phyloP scores from a whole-genome alignment of 2,797 vertebrate genomes.

The Discoglossus pictus region DNA sequence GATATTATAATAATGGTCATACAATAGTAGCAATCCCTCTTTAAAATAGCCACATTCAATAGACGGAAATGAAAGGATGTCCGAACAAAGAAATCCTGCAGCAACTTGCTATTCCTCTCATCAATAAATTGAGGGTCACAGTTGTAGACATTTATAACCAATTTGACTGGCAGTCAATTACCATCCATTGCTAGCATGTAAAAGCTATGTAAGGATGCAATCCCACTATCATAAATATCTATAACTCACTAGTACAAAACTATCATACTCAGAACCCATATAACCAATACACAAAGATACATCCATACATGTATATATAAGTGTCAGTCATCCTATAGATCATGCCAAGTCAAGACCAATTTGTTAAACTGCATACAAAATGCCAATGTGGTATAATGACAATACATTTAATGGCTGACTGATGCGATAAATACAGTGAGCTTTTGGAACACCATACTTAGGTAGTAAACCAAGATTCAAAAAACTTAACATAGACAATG shows the following conservation, averaged over 20 bases:
- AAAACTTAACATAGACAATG: no score
- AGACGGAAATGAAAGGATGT: slow-evolving; percentile 27
- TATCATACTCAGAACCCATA: no score
- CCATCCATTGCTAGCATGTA: slow-evolving; percentile 1
- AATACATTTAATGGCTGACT: no score
- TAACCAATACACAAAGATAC: no score
- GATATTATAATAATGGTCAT: slow-evolving; percentile 35
- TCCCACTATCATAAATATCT: not conserved
- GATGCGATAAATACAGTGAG: no score
- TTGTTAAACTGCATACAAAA: no score
- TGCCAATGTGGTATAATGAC: no score
- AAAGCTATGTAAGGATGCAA: not conserved
- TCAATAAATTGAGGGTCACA: slow-evolving; percentile 39
- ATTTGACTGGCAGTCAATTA: slow-evolving; percentile 42
- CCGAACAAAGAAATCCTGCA: slow-evolving; percentile 18
- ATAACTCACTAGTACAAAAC: not conserved
- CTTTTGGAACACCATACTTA: no score
- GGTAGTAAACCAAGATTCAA: no score
- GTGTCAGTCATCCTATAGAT: no score
- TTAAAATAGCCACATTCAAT: slow-evolving; percentile 30
- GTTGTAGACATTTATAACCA: slow-evolving; percentile 30
- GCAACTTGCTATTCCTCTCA: slow-evolving; percentile 13
- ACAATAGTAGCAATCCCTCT: slow-evolving; percentile 30
- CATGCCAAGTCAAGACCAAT: no score
- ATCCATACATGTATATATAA: no score